Evolutionary conservation across 2,888 invertebrate genomes (phyloP), one percentile per base, ranked within the genome.

Genomic region (Harpalus rufipes): DNA sequence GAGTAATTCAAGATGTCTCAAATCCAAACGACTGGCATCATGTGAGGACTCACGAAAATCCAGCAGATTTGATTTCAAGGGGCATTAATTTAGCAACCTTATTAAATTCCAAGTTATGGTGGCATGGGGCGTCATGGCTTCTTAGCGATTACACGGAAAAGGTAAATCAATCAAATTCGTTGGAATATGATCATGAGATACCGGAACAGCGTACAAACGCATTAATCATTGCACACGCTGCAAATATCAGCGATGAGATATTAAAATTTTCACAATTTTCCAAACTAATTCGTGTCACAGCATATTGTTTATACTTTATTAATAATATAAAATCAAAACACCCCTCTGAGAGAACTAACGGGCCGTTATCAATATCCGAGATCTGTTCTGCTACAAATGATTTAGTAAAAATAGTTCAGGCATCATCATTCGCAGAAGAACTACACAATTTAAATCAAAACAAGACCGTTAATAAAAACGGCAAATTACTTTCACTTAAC

Each of bases 1-100:
- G 85, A 0, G 41, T 83, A 63, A 87, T 87, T 61, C 86, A 86
- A 81, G 18, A 65, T 10, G 5, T 80, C 1, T 84, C 85, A 3
- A 32, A 63, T 56, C 41, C 25, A 6, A 10, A 59, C 10, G 41
- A 68, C 59, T 85, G 86, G 86, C 12, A 79, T 65, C 85, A 85
- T 32, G 56, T 85, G 12, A 16, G 51, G 12, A 72, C 85, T 3
- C 4, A 44, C 10, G 80, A 85, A 10, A 85, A 85, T 41, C 80
- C 85, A 10, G 85, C 85, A n/a, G 85, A 80, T 51, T 7, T 79
- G 21, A 72, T 85, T 14, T 85, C 85, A 16, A 56, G 85, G 7
- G 85, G 85, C 16, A 8, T 6, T 59, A 21, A 81, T 51, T 32
- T 65, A 8, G n/a, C n/a, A n/a, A 56, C 18, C 7, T 58, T 79